Conservation (phyloP, 30 jellyfish, hydroid and myxozoan genomes). For the Hydra vulgaris region DNA sequence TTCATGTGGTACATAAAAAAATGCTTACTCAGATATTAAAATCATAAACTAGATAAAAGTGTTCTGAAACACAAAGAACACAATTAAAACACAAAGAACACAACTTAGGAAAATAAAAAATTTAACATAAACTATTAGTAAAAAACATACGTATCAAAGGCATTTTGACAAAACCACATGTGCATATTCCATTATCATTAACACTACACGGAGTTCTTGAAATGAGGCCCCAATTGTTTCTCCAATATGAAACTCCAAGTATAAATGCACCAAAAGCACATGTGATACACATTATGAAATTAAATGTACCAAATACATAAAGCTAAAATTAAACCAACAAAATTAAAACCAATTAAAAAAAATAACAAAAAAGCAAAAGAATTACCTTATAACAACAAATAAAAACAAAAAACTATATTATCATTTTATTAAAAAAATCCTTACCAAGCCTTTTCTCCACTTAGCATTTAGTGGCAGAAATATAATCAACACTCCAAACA, state of each 20-base stretch:
- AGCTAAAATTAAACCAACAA: not conserved
- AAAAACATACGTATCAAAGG: not conserved
- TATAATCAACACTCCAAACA: not conserved
- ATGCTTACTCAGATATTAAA: too few species aligned
- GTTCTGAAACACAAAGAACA: too few species aligned
- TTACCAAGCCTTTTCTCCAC: not conserved
- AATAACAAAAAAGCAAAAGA: too few species aligned
- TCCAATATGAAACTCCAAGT: not conserved
- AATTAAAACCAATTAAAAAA: not conserved
- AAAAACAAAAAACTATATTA: not conserved
- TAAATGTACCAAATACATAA: not conserved
- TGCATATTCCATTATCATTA: not conserved
- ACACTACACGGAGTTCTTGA: not conserved
- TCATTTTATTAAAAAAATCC: not conserved
- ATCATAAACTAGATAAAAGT: too few species aligned
- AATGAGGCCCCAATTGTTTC: not conserved
- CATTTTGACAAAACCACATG: not conserved
- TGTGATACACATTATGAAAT: not conserved
- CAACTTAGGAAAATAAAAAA: too few species aligned
- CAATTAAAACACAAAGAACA: too few species aligned
- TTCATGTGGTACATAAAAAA: too few species aligned
- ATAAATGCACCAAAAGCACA: not conserved
- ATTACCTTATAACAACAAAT: too few species aligned
- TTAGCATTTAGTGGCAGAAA: not conserved
- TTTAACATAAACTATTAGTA: too few species aligned